Percentiles rank a stretch among this genome's conserved stretches.
Evolutionary conservation across 2,797 vertebrate genomes (phyloP).

Genomic region (Anguilla anguilla): DNA sequence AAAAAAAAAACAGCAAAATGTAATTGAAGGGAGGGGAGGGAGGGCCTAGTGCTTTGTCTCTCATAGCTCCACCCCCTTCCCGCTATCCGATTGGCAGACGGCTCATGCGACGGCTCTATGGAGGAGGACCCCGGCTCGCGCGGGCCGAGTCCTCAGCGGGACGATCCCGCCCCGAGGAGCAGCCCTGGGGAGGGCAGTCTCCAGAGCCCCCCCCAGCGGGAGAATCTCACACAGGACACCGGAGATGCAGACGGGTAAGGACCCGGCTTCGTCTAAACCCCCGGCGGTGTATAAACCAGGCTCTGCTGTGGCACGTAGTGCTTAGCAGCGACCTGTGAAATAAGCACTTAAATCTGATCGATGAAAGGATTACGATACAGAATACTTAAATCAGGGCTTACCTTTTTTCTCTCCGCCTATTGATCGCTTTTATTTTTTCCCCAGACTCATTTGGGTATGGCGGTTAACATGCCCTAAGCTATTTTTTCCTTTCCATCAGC

Average conservation of each 20-base stretch:
- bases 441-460: constrained; percentile 10
- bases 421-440: neutral
- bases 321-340: neutral
- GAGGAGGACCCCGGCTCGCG: neutral
- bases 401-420: neutral
- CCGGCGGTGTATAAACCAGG: neutral
- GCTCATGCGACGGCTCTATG: constrained; percentile 14
- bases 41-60: neutral
- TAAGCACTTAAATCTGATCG: constrained; percentile 9
- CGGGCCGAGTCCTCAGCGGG: too few species aligned
- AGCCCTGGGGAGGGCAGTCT: neutral
- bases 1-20: neutral
- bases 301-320: neutral
- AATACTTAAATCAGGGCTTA: neutral
- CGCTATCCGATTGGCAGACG: constrained; percentile 11
- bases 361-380: neutral
- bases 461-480: neutral
- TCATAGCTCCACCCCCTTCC: neutral
- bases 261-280: neutral
- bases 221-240: neutral
- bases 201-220: neutral
- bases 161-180: neutral
- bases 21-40: neutral
- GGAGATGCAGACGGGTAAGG: neutral
- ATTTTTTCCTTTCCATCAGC: neutral